phyloP scores from a whole-genome alignment of 2,888 invertebrate species.

The Acanthopleura granulata region DNA sequence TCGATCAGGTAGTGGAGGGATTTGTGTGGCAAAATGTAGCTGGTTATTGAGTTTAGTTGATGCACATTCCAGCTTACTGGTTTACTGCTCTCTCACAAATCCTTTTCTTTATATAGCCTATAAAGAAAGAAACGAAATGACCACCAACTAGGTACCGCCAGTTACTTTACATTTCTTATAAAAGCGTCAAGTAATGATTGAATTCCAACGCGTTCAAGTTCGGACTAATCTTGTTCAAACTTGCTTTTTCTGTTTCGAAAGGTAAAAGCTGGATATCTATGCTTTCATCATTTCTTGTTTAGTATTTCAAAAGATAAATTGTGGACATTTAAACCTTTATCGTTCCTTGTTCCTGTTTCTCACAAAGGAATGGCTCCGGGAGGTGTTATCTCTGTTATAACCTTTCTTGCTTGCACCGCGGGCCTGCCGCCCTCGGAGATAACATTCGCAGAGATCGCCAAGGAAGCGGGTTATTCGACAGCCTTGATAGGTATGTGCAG shows the following conservation, averaged over 20 bases:
- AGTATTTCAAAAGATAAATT: too few relatives aligned
- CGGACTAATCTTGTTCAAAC: too few relatives aligned
- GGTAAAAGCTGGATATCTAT: too few relatives aligned
- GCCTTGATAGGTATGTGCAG: slow-evolving; percentile 69
- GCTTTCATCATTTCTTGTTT: too few relatives aligned
- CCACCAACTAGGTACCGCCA: neutral
- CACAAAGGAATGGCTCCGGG: slow-evolving; percentile 59
- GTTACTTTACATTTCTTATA: neutral
- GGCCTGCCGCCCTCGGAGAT: slow-evolving; percentile 70
- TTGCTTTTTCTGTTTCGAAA: too few relatives aligned
- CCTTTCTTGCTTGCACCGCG: slow-evolving; percentile 57
- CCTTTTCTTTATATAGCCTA: neutral
- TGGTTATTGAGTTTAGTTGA: neutral
- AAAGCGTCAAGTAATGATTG: neutral
- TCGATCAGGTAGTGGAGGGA: slow-evolving; percentile 37
- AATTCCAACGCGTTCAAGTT: too few relatives aligned
- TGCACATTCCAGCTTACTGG: neutral
- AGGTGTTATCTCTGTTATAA: slow-evolving; percentile 51
- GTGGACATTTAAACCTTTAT: too few relatives aligned
- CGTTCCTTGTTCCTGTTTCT: too few relatives aligned
- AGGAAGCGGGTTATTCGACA: slow-evolving; percentile 69
- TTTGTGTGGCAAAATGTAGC: neutral
- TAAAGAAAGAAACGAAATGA: neutral
- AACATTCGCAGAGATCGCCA: slow-evolving; percentile 71
- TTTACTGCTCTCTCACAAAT: neutral